A percentile compares a stretch with the other conserved stretches of the same genome.
Evolutionary conservation across 92 coral and sea anemone genomes (phyloP).

Genomic region (Zoanthus sansibaricus): DNA sequence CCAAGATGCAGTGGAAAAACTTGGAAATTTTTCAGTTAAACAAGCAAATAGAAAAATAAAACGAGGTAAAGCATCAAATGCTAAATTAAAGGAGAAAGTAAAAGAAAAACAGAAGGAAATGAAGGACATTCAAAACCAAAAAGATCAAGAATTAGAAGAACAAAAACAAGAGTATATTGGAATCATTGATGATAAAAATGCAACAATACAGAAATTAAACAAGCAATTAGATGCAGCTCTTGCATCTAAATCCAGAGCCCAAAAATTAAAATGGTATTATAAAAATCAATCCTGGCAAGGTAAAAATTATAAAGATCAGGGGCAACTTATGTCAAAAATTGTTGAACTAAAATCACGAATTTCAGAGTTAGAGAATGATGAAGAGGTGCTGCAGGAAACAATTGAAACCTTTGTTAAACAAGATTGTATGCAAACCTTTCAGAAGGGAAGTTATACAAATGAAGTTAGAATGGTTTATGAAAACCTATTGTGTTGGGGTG

Average conservation of each 20-base stretch:
- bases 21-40: conserved; percentile 2
- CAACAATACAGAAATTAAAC: conserved; percentile 4
- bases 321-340: conserved; percentile 35
- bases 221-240: conserved; percentile 13
- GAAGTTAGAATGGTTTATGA: conserved; percentile 52
- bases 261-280: conserved; percentile 9
- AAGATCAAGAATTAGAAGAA: conserved; percentile 16
- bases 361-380: conserved; percentile 37
- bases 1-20: conserved; percentile 13
- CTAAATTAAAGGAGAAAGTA: conserved; percentile 1
- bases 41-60: not conserved
- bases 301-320: conserved; percentile 19
- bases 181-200: conserved; percentile 17
- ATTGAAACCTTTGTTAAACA: not conserved
- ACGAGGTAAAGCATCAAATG: not conserved
- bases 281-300: not conserved
- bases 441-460: conserved; percentile 48
- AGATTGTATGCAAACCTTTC: conserved; percentile 42
- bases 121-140: not conserved
- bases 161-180: conserved; percentile 8
- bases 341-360: conserved; percentile 20
- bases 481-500: conserved; percentile 53
- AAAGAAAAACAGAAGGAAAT: not conserved
- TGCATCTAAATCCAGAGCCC: not conserved
- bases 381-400: conserved; percentile 24